Base-by-base conservation (phyloP, 2,797 vertebrate genomes). In the Hydrocynus forskahlii region DNA sequence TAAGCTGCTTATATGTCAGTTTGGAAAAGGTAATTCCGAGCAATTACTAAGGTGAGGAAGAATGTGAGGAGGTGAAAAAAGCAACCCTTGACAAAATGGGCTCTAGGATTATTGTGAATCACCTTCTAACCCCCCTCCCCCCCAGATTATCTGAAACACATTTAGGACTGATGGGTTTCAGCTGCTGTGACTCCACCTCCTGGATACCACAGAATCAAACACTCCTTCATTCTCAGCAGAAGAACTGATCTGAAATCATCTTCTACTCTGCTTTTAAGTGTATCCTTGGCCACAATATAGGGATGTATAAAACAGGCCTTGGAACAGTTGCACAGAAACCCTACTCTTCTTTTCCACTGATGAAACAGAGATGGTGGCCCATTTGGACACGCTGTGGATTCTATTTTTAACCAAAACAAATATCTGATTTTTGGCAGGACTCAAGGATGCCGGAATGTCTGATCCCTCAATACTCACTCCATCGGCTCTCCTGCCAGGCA, bases 91-190 rank as follows among this genome's bases (percentile, higher is more conserved):
- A 73, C 66, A 75, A 38, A 62, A 67, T 38, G 25, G n/a, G 66
- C 13, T 75, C 13, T 21, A 60, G 67, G 21, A 85, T 80, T 68
- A 60, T 19, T 68, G 66, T 50, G 38, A 74, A 74, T 71, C n/a
- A 66, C 52, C 75, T 21, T 72, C 48, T 12, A 52, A 10, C 48
- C 48, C 13, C 48, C 10, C 13, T 4, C 2, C 29, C 71, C 55
- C 23, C 14, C 82, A 7, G 13, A 81, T 86, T 83, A 89, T 90
- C 81, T 90, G 88, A 90, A 90, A 88, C 25, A 80, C 70, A 81
- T 86, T 81, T 83, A 45, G 6, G 55, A 21, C 9, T 84, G 89
- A 91, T 87, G 87, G 85, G 84, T 87, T 83, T 87, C 91, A 92
- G 88, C 87, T 90, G 89, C 80, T 55, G 40, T 54, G 45, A 66